Percentiles rank a stretch among this genome's conserved stretches.
Evolutionary conservation across 2,888 invertebrate genomes (phyloP).

Genomic region (Agriopis aurantiaria): DNA sequence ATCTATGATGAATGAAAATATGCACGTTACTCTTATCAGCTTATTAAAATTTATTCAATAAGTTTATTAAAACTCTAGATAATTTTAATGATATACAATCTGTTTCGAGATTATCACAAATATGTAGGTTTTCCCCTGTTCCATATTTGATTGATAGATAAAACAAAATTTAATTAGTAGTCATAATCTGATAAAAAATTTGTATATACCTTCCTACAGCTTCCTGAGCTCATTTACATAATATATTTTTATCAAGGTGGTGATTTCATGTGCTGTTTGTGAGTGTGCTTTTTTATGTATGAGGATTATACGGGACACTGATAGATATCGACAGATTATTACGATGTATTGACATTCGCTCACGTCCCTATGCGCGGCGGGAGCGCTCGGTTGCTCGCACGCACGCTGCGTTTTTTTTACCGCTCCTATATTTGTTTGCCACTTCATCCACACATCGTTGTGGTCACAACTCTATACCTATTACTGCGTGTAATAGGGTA

Average conservation of each 20-base stretch:
- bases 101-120: background rate
- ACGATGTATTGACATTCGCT: background rate
- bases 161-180: background rate
- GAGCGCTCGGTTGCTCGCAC: constrained; percentile 47
- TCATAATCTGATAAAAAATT: background rate
- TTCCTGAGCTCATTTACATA: background rate
- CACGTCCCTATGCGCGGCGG: constrained; percentile 17
- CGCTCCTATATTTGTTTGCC: constrained; percentile 44
- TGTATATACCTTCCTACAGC: background rate
- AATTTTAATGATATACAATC: constrained; percentile 3
- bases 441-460: constrained; percentile 20
- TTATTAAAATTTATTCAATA: background rate
- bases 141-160: background rate
- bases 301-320: background rate
- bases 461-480: constrained; percentile 1
- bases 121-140: background rate
- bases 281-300: background rate
- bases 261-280: background rate
- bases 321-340: constrained; percentile 4
- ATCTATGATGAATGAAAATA: constrained; percentile 1
- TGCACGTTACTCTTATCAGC: background rate
- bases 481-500: background rate
- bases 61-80: background rate
- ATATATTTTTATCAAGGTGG: background rate
- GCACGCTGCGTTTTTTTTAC: constrained; percentile 29